phyloP scores from a whole-genome alignment of 2,113 vertebrate species.

The Tilapia sparmanii region DNA sequence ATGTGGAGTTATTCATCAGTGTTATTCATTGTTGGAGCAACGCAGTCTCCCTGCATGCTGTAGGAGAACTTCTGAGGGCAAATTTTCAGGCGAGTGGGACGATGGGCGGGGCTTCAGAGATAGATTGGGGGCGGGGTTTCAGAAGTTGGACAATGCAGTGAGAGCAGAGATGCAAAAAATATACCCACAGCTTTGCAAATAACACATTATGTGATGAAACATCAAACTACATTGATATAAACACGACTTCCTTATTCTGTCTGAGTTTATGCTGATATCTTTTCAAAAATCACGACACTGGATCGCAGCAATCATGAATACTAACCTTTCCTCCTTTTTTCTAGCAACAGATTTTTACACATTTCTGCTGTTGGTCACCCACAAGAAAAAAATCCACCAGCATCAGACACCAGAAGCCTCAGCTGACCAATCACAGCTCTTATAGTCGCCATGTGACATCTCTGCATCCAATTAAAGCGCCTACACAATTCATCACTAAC shows the following conservation, averaged over 20 bases:
- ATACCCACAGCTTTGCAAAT: background rate
- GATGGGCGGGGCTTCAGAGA: background rate
- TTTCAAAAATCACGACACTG: background rate
- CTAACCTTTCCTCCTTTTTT: background rate
- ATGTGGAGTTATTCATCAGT: background rate
- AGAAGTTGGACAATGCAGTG: background rate
- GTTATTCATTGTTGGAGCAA: rapidly evolving
- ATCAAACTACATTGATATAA: background rate
- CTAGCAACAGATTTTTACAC: background rate
- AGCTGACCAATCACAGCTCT: background rate
- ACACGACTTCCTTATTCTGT: background rate
- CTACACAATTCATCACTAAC: background rate
- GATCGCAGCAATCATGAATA: background rate
- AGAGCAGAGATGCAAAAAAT: background rate
- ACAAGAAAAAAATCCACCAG: background rate
- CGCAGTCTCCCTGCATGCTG: background rate
- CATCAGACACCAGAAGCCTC: background rate
- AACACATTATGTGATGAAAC: background rate
- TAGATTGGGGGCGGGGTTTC: background rate
- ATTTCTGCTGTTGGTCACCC: background rate
- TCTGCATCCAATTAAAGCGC: background rate
- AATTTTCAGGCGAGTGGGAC: background rate
- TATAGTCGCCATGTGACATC: background rate
- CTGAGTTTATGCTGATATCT: rapidly evolving
- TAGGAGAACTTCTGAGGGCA: background rate